Base-by-base conservation (phyloP, 1,140 invertebrate genomes). In the Scylla paramamosain region DNA sequence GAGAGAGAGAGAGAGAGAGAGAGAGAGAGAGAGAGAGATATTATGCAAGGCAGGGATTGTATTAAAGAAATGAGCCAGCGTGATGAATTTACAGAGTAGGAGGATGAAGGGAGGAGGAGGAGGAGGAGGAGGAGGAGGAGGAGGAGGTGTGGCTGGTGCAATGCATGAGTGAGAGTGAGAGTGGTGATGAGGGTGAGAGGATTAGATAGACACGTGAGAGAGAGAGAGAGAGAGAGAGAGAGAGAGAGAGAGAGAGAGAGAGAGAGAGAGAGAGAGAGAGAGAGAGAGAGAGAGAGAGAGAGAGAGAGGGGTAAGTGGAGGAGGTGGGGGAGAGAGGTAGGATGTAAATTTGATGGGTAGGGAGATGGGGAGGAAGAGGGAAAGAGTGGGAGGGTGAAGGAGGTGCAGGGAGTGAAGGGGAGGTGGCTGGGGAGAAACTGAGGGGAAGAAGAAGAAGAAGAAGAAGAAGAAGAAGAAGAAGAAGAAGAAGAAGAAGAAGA, bases 1-100 rank as follows among this genome's bases (percentile, higher is more conserved):
- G 84, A 87, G 84, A 87, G 84, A 87, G 84, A 87, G 84, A 87
- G 84, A 87, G 84, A 87, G 84, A 87, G 84, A 45, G 84, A 87
- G 84, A 87, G 84, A 87, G 84, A 45, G 84, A 87, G 84, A 87
- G 84, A 87, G 39, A 10, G 25, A 87, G 10, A 87, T 14, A 87
- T 32, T 32, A 46, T 39, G 86, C 31, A 20, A 32, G 28, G 86
- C 31, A 28, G 86, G 31, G 25, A 46, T 16, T 16, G 86, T 87
- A n/a, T 77, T 77, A 77, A 20, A 77, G 67, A 77, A 77, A 77
- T n/a, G 67, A 77, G 67, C 1, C 67, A 77, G 6, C 67, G 20
- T 77, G 10, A 77, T 77, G 67, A 77, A 77, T 77, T 77, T 77
- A 77, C 12, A 77, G 67, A 77, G 25, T 2, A 77, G 67, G 67